Evolutionary conservation across 2,113 vertebrate genomes (phyloP).

Genomic region (Megaceryle maxima): DNA sequence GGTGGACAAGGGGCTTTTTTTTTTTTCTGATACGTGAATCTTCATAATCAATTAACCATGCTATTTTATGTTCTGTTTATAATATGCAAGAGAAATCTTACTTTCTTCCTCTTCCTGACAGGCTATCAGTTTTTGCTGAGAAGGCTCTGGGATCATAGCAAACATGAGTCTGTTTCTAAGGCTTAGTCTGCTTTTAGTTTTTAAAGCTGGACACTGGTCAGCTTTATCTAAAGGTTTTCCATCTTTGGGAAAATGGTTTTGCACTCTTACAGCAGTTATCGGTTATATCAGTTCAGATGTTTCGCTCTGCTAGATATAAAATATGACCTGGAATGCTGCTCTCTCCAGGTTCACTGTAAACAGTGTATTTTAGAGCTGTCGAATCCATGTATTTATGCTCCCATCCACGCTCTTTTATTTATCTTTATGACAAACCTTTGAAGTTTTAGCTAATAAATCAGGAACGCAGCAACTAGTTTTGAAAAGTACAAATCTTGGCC

Average conservation of each 20-base stretch:
- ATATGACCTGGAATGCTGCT: constrained; percentile 58
- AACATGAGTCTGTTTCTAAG: not conserved
- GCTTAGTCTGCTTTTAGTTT: not conserved
- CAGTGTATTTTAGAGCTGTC: constrained; percentile 74
- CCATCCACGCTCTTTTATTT: constrained; percentile 72
- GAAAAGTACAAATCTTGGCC: constrained; percentile 62
- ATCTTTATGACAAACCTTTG: constrained; percentile 65
- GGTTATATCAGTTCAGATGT: constrained; percentile 63
- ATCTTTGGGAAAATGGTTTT: constrained; percentile 52
- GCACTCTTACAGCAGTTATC: constrained; percentile 58
- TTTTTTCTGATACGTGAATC: not conserved
- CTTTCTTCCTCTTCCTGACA: not conserved
- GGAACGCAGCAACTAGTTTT: constrained; percentile 66
- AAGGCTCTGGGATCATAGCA: not conserved
- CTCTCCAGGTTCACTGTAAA: constrained; percentile 69
- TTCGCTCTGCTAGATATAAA: constrained; percentile 58
- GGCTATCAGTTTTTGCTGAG: not conserved
- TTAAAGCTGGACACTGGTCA: constrained; percentile 28
- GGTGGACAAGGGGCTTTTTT: not conserved
- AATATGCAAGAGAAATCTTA: not conserved
- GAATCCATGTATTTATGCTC: constrained; percentile 66
- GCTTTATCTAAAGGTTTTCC: constrained; percentile 29
- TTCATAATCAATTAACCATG: not conserved
- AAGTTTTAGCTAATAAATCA: constrained; percentile 77
- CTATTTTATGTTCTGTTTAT: not conserved